Evolutionary conservation across 2,113 vertebrate species (phyloP), one percentile per base, ranked within the genome.

Genomic region (Ophthalmolycus amberensis): DNA sequence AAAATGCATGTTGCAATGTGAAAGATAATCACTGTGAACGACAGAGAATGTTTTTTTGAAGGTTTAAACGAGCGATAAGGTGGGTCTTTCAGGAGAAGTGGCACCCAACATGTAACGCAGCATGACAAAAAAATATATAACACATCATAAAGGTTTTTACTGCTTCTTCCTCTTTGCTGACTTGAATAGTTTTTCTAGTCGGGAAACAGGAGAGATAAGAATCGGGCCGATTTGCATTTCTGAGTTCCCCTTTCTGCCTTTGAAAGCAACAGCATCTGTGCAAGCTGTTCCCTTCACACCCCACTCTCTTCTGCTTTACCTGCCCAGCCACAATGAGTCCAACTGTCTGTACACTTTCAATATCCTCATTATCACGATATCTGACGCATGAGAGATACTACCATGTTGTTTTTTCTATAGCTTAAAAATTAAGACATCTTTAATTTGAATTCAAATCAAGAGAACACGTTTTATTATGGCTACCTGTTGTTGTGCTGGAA

Each of bases 191-290:
- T 85, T 82, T 87, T 92, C 73, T 90, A 80, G 82, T 63, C 90
- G 85, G 75, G 91, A 92, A 94, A 89, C 83, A 71, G 44, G 68
- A 77, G 75, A 22, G 84, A 94, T 93, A 88, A 85, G 54, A 72
- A 92, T 91, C 91, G 16, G 50, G 50, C 5, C 10, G 5, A 92
- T 95, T 95, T 95, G 91, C 91, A 95, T 94, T 87, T 92, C 88
- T 83, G 66, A 93, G 87, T 95, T 94, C 94, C 93, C 88, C 84
- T 89, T 95, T 93, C 83, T 68, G 80, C 72, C 77, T 85, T 71
- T 90, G 77, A 88, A 87, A 89, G 86, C 77, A 78, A 81, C 87
- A 75, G 70, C 77, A 74, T 87, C 76, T 90, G 85, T 73, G 76
- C 72, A 46, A 42, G 25, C 80, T 83, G 82, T 82, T 82, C 79